Conservation (phyloP, 2,113 vertebrate genomes). For the Brachyhypopomus gauderio region DNA sequence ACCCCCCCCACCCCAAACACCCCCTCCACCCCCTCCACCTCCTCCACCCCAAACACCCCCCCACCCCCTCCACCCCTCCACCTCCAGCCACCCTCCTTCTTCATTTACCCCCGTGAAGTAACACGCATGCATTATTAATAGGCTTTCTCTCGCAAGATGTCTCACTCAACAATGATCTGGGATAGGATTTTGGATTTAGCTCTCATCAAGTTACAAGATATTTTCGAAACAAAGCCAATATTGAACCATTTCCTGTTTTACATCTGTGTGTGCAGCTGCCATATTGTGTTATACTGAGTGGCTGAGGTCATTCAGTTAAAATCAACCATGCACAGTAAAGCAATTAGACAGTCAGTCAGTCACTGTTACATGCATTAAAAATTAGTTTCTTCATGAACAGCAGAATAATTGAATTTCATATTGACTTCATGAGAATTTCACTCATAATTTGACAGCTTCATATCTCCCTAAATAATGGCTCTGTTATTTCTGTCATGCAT, state of each 20-base stretch:
- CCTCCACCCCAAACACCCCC: too few species aligned
- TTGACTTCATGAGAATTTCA: background rate
- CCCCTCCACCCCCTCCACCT: too few species aligned
- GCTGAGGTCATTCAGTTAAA: conserved; percentile 1
- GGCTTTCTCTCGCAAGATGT: conserved; percentile 30
- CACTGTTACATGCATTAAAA: background rate
- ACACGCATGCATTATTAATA: conserved; percentile 45
- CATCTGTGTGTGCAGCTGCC: background rate
- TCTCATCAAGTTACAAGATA: background rate
- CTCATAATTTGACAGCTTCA: conserved; percentile 14
- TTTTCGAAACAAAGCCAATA: background rate
- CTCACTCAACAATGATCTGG: conserved; percentile 18
- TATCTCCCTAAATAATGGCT: conserved; percentile 10
- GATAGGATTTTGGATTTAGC: conserved; percentile 4
- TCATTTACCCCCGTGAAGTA: conserved; percentile 43
- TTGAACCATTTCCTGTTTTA: background rate
- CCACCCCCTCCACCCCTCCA: background rate
- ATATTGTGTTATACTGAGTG: background rate
- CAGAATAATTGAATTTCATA: conserved; percentile 18
- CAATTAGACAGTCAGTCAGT: conserved; percentile 30
- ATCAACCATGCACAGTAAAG: conserved; percentile 20
- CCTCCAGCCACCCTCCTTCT: too few species aligned
- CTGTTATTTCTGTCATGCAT: background rate
- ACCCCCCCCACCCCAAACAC: conserved; percentile 10
- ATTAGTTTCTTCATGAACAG: conserved; percentile 12